Conservation (phyloP, 2,797 vertebrate species). For the Notamacropus eugenii region DNA sequence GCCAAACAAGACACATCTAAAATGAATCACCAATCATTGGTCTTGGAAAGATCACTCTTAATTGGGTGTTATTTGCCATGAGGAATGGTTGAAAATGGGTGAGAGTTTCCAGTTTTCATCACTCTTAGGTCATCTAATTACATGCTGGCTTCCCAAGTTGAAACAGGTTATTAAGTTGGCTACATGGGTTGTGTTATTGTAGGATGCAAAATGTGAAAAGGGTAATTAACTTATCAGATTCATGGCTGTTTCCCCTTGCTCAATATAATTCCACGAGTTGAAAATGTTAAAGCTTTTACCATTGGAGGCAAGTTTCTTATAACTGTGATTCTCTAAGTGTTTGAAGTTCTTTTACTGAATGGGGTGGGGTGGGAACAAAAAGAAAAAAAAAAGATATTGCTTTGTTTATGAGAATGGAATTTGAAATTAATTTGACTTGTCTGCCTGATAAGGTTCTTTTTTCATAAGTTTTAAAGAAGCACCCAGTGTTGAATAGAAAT, state of each 20-base stretch:
- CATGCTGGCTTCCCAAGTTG: conserved; percentile 38
- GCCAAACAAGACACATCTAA: conserved; percentile 43
- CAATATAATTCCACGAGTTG: conserved; percentile 17
- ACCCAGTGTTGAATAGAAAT: background rate
- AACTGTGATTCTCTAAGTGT: conserved; percentile 21
- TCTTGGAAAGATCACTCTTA: conserved; percentile 53
- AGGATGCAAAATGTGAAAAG: conserved; percentile 3
- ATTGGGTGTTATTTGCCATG: conserved; percentile 40
- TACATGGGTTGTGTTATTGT: conserved; percentile 22
- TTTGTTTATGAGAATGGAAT: background rate
- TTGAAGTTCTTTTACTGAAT: conserved; percentile 52
- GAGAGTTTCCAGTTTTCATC: conserved; percentile 51
- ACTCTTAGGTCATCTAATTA: conserved; percentile 43
- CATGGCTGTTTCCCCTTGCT: background rate
- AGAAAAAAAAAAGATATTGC: background rate
- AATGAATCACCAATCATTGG: conserved; percentile 49
- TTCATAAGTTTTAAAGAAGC: background rate
- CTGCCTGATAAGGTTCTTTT: background rate
- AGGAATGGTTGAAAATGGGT: background rate
- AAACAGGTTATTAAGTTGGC: conserved; percentile 41
- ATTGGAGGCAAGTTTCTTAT: conserved; percentile 16
- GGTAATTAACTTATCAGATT: conserved; percentile 27
- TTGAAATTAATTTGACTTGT: conserved; percentile 29
- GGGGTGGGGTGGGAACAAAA: background rate
- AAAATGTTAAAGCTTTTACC: conserved; percentile 24